Evolutionary conservation across 2,888 invertebrate species (phyloP), one percentile per base, ranked within the genome.

Genomic region (Campoplex nolae): DNA sequence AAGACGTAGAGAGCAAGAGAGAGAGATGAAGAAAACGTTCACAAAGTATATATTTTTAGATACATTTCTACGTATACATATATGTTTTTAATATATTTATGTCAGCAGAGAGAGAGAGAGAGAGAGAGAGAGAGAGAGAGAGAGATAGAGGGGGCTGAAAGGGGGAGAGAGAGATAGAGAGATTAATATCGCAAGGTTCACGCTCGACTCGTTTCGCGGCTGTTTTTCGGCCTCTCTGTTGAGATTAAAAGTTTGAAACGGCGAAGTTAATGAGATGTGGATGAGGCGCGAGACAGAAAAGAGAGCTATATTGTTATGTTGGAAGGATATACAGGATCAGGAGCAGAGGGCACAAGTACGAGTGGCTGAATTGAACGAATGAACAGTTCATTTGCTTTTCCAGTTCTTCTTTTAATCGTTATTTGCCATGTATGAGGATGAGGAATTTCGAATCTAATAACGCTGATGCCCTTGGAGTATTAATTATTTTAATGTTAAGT

Each of bases 241-340:
- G 62, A 81, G 77, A 84, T 84, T 86, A 80, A 84, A 86, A 84
- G 82, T 85, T 88, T 84, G 80, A 84, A 86, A 88, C 80, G 88
- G 71, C 68, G 83, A 80, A 84, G 83, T 89, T 88, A 89, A 89
- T 89, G 89, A 88, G 88, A 89, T 89, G 83, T 85, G 86, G 81
- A 87, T 77, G 80, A 84, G 86, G 82, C 65, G 74, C 75, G 84
- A 88, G 80, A 62, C 38, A 75, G 79, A 48, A 65, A 76, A 45
- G 13, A 67, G 38, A 75, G 70, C 23, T 42, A 80, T 71, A 56
- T 71, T 70, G 48, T 28, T 38, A 16, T 23, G 56, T 48, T 78
- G 62, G 71, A 85, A 62, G 67, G 70, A 76, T 45, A 71, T 42
- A 38, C 18, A 85, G 75, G 71, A 76, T 81, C 75, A 85, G 80